Percentiles rank a stretch among this genome's conserved stretches.
Conservation (phyloP, 2,888 invertebrate genomes). For the Phoronis australis region DNA sequence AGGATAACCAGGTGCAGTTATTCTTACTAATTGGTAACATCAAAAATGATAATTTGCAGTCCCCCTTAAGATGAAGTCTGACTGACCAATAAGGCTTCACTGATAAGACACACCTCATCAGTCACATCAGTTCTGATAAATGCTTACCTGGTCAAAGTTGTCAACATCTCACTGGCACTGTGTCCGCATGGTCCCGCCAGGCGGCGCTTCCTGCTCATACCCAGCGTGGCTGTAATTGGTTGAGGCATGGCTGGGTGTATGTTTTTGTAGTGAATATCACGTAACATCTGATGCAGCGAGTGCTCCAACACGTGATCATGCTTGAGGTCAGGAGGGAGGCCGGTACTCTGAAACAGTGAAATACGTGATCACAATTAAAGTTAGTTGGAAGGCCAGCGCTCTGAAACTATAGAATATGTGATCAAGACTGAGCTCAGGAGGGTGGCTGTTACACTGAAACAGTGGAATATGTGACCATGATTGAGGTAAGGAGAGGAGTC, state of each 20-base stretch:
- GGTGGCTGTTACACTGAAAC: too few relatives aligned
- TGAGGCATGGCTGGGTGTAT: constrained; percentile 92
- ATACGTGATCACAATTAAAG: too few relatives aligned
- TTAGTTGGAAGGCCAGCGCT: too few relatives aligned
- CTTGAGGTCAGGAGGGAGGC: constrained; percentile 56
- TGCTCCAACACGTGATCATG: constrained; percentile 97
- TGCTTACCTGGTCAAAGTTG: constrained; percentile 72
- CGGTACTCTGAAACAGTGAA: not conserved
- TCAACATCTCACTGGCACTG: constrained; percentile 77
- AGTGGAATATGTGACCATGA: too few relatives aligned
- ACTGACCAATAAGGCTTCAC: too few relatives aligned
- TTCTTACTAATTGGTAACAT: too few relatives aligned
- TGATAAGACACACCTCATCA: not conserved
- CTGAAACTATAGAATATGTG: too few relatives aligned
- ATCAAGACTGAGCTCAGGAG: too few relatives aligned
- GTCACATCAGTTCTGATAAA: not conserved
- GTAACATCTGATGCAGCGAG: constrained; percentile 84
- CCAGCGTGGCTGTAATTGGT: constrained; percentile 87
- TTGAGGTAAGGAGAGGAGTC: too few relatives aligned
- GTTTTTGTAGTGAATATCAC: constrained; percentile 87
- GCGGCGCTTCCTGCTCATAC: constrained; percentile 84
- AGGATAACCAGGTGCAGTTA: too few relatives aligned
- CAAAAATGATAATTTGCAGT: too few relatives aligned
- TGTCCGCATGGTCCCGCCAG: constrained; percentile 87
- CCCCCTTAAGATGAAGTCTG: too few relatives aligned